These are phyloP conservation scores for Danio tinwini DNA, from an alignment of 2,797 vertebrate genomes.

Conservation along the genomic window DNA sequence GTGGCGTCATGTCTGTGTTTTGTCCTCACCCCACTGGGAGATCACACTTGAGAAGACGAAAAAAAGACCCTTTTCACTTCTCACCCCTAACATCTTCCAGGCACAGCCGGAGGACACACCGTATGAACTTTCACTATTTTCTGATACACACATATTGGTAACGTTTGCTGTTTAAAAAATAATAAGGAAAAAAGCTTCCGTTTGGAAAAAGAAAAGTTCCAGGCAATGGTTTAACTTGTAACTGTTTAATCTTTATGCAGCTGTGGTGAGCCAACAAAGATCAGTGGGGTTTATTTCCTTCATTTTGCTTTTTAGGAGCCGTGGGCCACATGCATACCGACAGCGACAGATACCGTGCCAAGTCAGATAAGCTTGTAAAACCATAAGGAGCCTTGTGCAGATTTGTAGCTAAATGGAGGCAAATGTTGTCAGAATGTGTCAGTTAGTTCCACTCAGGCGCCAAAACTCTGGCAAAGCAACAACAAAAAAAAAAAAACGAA, in stretches of 20 bases:
- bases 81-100: conserved; percentile 46
- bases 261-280: conserved; percentile 50
- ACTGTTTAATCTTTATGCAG: conserved; percentile 46
- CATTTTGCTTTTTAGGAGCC: conserved; percentile 68
- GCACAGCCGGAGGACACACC: conserved; percentile 30
- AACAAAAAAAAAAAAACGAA: conserved; percentile 61
- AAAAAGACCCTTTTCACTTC: conserved; percentile 37
- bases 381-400: conserved; percentile 76
- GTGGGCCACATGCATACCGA: conserved; percentile 73
- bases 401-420: conserved; percentile 79
- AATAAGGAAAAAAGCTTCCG: conserved; percentile 37
- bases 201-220: conserved; percentile 40
- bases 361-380: conserved; percentile 81
- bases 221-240: conserved; percentile 55
- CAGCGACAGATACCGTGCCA: conserved; percentile 76
- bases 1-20: conserved; percentile 53
- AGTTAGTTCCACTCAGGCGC: conserved; percentile 70
- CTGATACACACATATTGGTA: conserved; percentile 34
- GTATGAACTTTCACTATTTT: conserved; percentile 51
- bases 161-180: conserved; percentile 42
- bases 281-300: conserved; percentile 39
- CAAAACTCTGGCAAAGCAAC: conserved; percentile 69
- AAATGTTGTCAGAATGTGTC: conserved; percentile 79
- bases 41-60: conserved; percentile 43
- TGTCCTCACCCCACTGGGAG: conserved; percentile 47